Base-by-base conservation (phyloP, 2,797 vertebrate genomes). In the Salmo trutta region DNA sequence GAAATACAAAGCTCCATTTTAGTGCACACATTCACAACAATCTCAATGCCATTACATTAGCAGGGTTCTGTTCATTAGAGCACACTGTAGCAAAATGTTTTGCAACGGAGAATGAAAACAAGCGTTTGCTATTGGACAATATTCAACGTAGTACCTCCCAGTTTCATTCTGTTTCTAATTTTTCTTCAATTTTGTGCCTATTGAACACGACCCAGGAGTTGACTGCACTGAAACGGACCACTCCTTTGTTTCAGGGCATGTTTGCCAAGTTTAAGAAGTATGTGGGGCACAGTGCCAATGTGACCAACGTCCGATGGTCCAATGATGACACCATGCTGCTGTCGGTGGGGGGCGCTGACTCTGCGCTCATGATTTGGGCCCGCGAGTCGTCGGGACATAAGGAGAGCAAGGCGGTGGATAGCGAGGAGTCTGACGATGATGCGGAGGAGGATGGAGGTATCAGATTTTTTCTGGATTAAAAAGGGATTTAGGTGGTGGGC, bases 331-430 rank as follows among this genome's bases (percentile, higher is more conserved):
- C 95, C 0, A 84, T 95, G 84, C 91, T 99, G 90, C 95, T 99
- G 88, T 97, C 98, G 0, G 97, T 98, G 74, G 98, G 98, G 0
- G 98, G 98, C 0, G 96, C 96, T 0, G 98, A 99, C 88, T 97
- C 97, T 0, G 97, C 98, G 5, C 88, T 99, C 85, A 98, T 99
- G 98, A 96, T 98, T 92, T 99, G 98, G 98, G 95, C 87, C 52
- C 89, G 96, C 88, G 98, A 99, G 84, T 93, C 95, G 8, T 87
- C 93, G 59, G 96, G 96, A 31, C 96, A 95, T 80, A 95, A 96
- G 62, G 97, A 98, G 90, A 97, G 92, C 89, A 97, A 96, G 88
- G 93, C 96, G 1, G 95, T 96, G 82, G 98, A 99, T 89, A 99
- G 98, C 1, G 97, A 99, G 79, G 98, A 99, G 82, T 99, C 97